Evolutionary conservation across 2,113 vertebrate species (phyloP), one percentile per base, ranked within the genome.

Genomic region (Brachyistius frenatus): DNA sequence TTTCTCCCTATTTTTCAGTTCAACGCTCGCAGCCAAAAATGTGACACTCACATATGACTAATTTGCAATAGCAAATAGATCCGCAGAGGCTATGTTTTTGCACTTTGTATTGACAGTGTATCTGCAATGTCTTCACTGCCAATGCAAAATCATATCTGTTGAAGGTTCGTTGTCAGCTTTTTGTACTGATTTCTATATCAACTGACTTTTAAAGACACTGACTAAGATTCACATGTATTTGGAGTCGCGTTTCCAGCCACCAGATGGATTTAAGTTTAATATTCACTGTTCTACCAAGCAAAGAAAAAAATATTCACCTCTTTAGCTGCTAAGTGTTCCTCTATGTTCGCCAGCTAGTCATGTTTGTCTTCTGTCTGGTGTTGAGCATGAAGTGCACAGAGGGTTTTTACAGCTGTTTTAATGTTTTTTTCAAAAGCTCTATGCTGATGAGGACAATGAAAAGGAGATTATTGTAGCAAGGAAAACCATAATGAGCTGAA

Each of bases 1-100:
- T 66, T 72, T 58, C 9, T 11, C 33, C 13, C 54, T 16, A 3
- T 8, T 72, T 55, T 77, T 39, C 15, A 47, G 66, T 63, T 57
- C 15, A 58, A 64, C 46, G 6, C 31, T 52, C 0, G 1, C 30
- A 49, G 14, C 32, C 23, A 23, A 37, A 62, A 66, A 39, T 58
- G n/a, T 47, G 1, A 52, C 3, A 0, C 44, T 30, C 31, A 55
- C 47, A 30, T 41, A 50, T 15, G 39, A 49, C 30, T 46, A 3
- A 74, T 69, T 68, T 66, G 32, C 8, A 56, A 36, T 11, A 69
- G 47, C 32, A 65, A 68, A 60, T 41, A 1, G 0, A 7, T 75
- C 53, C 1, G 5, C 14, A 0, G 14, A 5, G 39, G 49, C 58
- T 53, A 9, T n/a, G 6, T 72, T 53, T 68, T 72, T 63, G 33